Conservation (phyloP, 1,140 invertebrate genomes). For the Megalopta genalis region DNA sequence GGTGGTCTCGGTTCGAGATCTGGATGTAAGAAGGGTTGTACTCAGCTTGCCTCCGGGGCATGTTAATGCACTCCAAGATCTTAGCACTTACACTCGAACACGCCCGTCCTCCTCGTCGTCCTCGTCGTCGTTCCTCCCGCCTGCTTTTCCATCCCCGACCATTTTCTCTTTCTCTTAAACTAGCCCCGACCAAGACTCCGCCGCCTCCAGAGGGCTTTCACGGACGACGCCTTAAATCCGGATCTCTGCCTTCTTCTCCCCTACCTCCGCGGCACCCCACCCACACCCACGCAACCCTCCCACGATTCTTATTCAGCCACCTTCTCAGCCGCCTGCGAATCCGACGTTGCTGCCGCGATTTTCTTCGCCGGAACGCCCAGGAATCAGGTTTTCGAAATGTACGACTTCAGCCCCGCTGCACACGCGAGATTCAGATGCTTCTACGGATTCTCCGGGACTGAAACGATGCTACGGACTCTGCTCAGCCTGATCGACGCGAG, state of each 20-base stretch:
- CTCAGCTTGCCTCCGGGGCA: constrained; percentile 78
- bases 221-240: constrained; percentile 79
- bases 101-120: constrained; percentile 66
- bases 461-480: neutral
- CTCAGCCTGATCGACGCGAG: neutral
- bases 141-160: constrained; percentile 62
- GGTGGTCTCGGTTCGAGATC: constrained; percentile 70
- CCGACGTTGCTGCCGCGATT: constrained; percentile 55
- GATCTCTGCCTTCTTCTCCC: constrained; percentile 69
- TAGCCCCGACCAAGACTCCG: constrained; percentile 68
- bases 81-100: constrained; percentile 81
- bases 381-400: constrained; percentile 35
- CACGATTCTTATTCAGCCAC: constrained; percentile 40
- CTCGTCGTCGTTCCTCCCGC: constrained; percentile 56
- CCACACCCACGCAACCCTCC: neutral
- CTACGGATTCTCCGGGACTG: neutral
- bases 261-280: constrained; percentile 26
- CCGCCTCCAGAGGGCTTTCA: constrained; percentile 78
- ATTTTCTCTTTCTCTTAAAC: constrained; percentile 80
- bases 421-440: neutral
- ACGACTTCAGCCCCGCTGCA: neutral
- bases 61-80: constrained; percentile 81
- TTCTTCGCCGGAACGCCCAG: constrained; percentile 51
- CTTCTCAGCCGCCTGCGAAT: constrained; percentile 36
- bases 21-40: constrained; percentile 81